A percentile compares a stretch with the other conserved stretches of the same genome.
These are phyloP conservation scores for Pseudococcus jackbeardsleyi DNA, from an alignment of 2,888 invertebrate genomes.

Conservation along the genomic window DNA sequence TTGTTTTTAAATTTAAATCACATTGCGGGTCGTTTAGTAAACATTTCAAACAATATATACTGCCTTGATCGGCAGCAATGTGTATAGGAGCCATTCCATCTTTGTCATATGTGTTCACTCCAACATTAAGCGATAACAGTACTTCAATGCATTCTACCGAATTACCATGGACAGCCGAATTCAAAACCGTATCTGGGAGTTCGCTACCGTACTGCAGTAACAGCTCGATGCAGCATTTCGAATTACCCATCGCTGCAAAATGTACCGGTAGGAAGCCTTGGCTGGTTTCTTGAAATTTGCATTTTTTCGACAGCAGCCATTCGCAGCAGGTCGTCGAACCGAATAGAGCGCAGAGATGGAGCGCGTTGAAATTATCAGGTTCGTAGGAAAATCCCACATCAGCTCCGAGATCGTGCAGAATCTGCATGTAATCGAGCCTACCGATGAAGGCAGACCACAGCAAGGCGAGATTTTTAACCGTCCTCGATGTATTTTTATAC, in stretches of 20 bases:
- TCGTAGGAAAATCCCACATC: conserved; percentile 80
- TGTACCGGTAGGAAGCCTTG: conserved; percentile 83
- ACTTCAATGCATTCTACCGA: conserved; percentile 82
- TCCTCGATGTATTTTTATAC: neutral
- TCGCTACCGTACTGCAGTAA: conserved; percentile 76
- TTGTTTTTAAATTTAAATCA: conserved; percentile 75
- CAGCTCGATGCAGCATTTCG: conserved; percentile 73
- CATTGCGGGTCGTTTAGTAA: conserved; percentile 78
- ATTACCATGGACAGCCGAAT: conserved; percentile 87
- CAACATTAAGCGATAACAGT: conserved; percentile 79
- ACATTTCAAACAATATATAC: conserved; percentile 75
- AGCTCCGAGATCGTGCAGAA: conserved; percentile 77
- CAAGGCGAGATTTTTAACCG: conserved; percentile 76
- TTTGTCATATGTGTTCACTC: conserved; percentile 82
- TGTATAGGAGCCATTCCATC: conserved; percentile 82
- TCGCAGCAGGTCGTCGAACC: conserved; percentile 77
- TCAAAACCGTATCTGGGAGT: conserved; percentile 84
- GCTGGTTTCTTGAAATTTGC: conserved; percentile 78
- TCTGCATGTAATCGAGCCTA: conserved; percentile 77
- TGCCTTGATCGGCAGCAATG: conserved; percentile 83
- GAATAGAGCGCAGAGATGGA: conserved; percentile 84
- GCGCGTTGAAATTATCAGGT: conserved; percentile 77
- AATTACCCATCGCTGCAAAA: conserved; percentile 90
- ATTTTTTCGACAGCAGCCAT: conserved; percentile 78
- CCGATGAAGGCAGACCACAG: conserved; percentile 83